Evolutionary conservation across 2,113 vertebrate species (phyloP).

Genomic region (Strix uralensis): DNA sequence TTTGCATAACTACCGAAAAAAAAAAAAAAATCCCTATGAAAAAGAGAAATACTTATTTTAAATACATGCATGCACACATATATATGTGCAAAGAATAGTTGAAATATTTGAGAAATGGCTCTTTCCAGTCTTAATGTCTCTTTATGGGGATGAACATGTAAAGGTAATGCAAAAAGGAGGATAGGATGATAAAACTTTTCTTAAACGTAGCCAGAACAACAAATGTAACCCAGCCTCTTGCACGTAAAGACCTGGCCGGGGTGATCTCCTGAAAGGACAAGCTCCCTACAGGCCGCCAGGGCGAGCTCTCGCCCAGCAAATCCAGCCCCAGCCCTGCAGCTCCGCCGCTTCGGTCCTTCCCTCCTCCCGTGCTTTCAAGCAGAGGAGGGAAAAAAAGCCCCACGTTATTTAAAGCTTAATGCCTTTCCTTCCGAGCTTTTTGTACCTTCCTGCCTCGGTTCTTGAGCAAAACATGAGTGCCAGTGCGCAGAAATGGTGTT

Average conservation of each 20-base stretch:
- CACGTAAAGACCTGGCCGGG: rapidly evolving
- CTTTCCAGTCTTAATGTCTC: not conserved
- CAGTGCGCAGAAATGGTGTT: not conserved
- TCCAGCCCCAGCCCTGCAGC: not conserved
- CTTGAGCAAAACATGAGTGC: not conserved
- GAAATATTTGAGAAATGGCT: not conserved
- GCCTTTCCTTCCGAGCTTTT: not conserved
- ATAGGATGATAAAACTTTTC: not conserved
- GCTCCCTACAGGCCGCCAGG: not conserved
- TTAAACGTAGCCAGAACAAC: not conserved
- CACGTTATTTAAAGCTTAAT: not conserved
- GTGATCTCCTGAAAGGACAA: not conserved
- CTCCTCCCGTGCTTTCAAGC: not conserved
- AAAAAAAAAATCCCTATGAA: not conserved
- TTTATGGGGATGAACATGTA: not conserved
- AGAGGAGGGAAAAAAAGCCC: no score
- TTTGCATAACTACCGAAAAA: constrained; percentile 17
- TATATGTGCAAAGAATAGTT: not conserved
- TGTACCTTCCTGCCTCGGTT: not conserved
- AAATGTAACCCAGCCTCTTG: rapidly evolving
- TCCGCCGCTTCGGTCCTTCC: rapidly evolving
- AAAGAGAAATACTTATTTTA: not conserved
- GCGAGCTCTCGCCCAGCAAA: constrained; percentile 18
- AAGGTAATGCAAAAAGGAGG: not conserved
- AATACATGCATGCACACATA: not conserved